Evolutionary conservation across 2,888 invertebrate species (phyloP), one percentile per base, ranked within the genome.

Genomic region (Cabera pusaria): DNA sequence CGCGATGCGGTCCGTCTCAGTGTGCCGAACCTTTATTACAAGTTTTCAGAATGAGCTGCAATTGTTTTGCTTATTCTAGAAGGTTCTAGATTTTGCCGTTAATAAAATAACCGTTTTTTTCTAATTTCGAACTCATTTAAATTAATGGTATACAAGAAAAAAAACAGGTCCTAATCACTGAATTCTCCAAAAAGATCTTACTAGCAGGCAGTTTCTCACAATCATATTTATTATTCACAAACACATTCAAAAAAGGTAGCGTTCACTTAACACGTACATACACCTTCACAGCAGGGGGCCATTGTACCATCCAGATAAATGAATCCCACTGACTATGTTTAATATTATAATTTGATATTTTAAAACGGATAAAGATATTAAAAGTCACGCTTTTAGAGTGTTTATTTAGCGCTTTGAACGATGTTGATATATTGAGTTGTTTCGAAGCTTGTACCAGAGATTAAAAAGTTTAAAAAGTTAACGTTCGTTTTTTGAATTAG

Each of bases 321-420:
- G 87, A 77, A 77, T 68, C 76, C 57, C 62, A 62, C 74, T 64
- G 61, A 75, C 72, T 74, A 78, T 77, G 75, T 72, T 82, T 83
- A 85, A 86, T 86, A 86, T 86, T 87, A 87, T 87, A 87, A 87
- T 87, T 86, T 87, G 87, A 87, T 87, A 87, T 87, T 86, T 85
- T 82, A 72, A 81, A 85, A 82, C 72, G 84, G 75, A 86, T 87
- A 83, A 79, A 86, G 83, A 86, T 87, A 86, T 87, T 85, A 85
- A 85, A 71, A 84, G 80, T 86, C 86, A 83, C 85, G 85, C 79
- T 77, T 69, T 44, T 21, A 44, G 59, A 81, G 85, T 87, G 86
- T 87, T 86, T 85, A 84, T 85, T 86, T 83, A 86, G 70, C 86
- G 75, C 75, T 69, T 65, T 59, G 68, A 59, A 63, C 63, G 62